Conservation (phyloP, 1,140 invertebrate genomes). For the Drosophila seguyi region DNA sequence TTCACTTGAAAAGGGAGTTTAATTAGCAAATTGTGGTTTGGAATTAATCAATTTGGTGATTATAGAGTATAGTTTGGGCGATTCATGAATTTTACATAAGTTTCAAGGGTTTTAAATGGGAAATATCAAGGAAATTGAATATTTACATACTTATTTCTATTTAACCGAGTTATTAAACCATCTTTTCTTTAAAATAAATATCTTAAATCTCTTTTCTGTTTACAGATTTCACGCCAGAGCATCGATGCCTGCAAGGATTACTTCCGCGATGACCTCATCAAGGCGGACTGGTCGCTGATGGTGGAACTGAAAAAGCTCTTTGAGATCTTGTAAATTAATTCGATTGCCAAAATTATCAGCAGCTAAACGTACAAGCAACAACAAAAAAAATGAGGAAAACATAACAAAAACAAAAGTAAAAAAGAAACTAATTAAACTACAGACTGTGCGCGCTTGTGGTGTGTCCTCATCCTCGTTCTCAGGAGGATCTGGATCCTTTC, state of each 20-base stretch:
- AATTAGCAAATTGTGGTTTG: not conserved
- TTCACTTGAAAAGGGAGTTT: not conserved
- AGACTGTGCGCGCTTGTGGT: slow-evolving; percentile 66
- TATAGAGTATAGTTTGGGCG: no score
- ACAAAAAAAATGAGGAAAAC: not conserved
- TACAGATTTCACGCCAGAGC: slow-evolving; percentile 97
- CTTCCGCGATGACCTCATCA: slow-evolving; percentile 98
- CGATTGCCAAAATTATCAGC: slow-evolving; percentile 58
- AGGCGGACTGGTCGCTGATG: slow-evolving; percentile 99
- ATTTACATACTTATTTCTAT: no score
- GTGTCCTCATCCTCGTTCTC: slow-evolving; percentile 14
- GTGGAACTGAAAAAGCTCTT: slow-evolving; percentile 99
- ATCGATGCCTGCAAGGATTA: slow-evolving; percentile 99
- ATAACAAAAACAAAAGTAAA: not conserved
- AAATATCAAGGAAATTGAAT: not conserved
- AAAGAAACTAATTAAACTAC: slow-evolving; percentile 38
- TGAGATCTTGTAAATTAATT: slow-evolving; percentile 93
- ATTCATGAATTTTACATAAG: not conserved
- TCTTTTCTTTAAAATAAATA: no score
- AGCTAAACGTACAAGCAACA: slow-evolving; percentile 24
- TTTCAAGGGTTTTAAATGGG: no score
- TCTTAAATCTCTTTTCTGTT: slow-evolving; percentile 55
- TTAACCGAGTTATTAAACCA: no score
- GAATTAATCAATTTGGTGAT: not conserved
- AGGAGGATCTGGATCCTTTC: slow-evolving; percentile 27